Base-by-base conservation (phyloP, 2,888 invertebrate genomes). In the Thereva unica region DNA sequence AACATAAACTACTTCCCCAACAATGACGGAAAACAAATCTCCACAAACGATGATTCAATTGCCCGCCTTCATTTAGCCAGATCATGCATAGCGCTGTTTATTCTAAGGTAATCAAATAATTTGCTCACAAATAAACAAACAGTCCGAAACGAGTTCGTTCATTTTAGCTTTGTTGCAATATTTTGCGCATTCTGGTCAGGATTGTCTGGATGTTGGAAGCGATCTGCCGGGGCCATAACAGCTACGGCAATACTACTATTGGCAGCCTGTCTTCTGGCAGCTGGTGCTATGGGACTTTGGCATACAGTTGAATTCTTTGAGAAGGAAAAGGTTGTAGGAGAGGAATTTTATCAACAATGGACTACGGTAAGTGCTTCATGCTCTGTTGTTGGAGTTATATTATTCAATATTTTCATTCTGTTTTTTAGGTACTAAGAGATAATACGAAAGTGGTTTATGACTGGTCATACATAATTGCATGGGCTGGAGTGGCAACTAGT, bases 381-480 rank as follows among this genome's bases (percentile, higher is more conserved):
- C 45, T 53, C 35, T n/a, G 10, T 7, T 12, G 23, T 49, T 49
- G 2, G 12, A 23, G 52, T 35, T 4, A 35, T 34, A 37, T 44
- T 34, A 6, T 41, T 34, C 12, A 10, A 34, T 12, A 49, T 49
- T 9, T 7, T 6, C 9, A 49, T n/a, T n/a, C 10, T 7, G 2
- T 40, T 64, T 40, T 68, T 82, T 85, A 93, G 93, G 89, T 92
- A 82, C 88, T 93, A 81, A 89, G 89, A 83, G 91, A 92, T 81
- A 90, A 91, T 83, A 87, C 91, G 75, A 87, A 90, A 84, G 86
- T 91, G 78, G 87, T 88, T 84, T 96, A 95, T 85, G 95, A 95
- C 83, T 97, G 95, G 95, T 95, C 95, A 76, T 97, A 96, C 86
- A 91, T 95, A 86, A 89, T 95, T 80, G 93, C 95, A 82, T 97